Conservation (phyloP, 2,888 invertebrate species). For the Hypena proboscidalis region DNA sequence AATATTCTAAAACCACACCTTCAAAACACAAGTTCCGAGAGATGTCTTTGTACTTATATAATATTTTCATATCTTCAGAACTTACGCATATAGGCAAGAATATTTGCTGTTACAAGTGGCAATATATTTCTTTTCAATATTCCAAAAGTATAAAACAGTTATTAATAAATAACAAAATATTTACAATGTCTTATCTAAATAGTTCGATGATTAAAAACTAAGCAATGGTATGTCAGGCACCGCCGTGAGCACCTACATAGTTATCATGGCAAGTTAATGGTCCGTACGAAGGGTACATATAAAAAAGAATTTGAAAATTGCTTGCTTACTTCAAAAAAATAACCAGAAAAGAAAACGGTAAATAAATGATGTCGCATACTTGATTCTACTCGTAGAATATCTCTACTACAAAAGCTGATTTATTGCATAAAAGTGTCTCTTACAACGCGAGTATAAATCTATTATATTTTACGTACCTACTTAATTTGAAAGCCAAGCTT, state of each 20-base stretch:
- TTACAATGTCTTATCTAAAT: slow-evolving; percentile 34
- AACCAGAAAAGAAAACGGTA: neutral
- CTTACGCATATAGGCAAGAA: neutral
- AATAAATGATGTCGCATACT: slow-evolving; percentile 5
- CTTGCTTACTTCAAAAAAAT: neutral
- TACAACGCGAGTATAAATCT: slow-evolving; percentile 12
- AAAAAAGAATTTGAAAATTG: slow-evolving; percentile 11
- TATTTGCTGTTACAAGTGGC: slow-evolving; percentile 15
- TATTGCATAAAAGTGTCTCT: slow-evolving; percentile 16
- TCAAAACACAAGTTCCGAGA: neutral
- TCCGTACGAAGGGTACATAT: slow-evolving; percentile 20
- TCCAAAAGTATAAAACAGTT: slow-evolving; percentile 23
- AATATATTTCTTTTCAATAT: slow-evolving; percentile 8
- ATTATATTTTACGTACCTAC: slow-evolving; percentile 21
- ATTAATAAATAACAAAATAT: slow-evolving; percentile 48
- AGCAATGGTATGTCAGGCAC: slow-evolving; percentile 42
- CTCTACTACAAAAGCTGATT: slow-evolving; percentile 6
- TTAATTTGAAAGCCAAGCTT: slow-evolving; percentile 32
- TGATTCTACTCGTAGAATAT: neutral
- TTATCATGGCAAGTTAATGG: slow-evolving; percentile 42
- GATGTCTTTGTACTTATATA: neutral
- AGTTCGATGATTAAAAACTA: slow-evolving; percentile 39
- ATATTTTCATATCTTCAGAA: neutral
- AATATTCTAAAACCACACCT: neutral
- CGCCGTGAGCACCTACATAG: slow-evolving; percentile 31